phyloP scores from a whole-genome alignment of 2,888 invertebrate genomes.

The Sturmia bella region DNA sequence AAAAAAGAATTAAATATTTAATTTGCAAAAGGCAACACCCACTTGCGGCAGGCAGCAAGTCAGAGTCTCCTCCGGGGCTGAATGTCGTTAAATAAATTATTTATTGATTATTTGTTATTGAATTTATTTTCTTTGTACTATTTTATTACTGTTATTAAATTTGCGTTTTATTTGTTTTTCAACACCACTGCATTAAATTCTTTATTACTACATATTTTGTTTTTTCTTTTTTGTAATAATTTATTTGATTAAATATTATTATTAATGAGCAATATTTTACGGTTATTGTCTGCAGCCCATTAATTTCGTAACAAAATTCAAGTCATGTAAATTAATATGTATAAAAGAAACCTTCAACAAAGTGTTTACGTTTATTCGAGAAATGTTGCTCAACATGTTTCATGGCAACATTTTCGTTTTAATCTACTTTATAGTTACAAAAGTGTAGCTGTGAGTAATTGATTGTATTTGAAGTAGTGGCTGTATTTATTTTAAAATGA shows the following conservation, averaged over 20 bases:
- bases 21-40: constrained; percentile 57
- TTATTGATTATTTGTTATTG: constrained; percentile 37
- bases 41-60: constrained; percentile 40
- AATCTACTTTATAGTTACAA: no score
- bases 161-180: constrained; percentile 31
- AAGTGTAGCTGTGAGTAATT: no score
- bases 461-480: no score
- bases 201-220: constrained; percentile 13
- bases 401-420: neutral
- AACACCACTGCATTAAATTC: constrained; percentile 38
- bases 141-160: constrained; percentile 20
- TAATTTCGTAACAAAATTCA: constrained; percentile 4
- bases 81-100: constrained; percentile 46
- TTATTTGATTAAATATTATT: constrained; percentile 34
- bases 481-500: no score
- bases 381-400: neutral
- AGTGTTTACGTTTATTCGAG: no score
- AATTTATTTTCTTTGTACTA: neutral
- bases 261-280: constrained; percentile 9
- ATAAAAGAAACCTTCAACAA: no score
- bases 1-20: constrained; percentile 44
- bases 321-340: neutral
- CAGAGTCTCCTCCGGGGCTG: constrained; percentile 41
- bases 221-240: neutral
- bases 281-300: neutral